Evolutionary conservation across 1,140 invertebrate genomes (phyloP).

Genomic region (Nylanderia fulva): DNA sequence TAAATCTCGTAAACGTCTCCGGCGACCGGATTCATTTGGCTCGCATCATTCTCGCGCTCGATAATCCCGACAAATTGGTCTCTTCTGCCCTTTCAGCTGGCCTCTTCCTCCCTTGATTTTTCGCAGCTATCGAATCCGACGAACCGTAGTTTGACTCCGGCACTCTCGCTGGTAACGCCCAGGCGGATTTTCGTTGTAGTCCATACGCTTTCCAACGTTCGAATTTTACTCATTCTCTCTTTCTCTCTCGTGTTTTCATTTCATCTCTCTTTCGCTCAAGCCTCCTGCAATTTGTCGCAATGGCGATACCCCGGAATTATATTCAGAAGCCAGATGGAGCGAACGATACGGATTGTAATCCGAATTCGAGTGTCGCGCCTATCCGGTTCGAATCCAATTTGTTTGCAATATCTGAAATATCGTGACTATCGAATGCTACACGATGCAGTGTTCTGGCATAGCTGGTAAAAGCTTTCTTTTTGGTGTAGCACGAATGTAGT

Average conservation of each 20-base stretch:
- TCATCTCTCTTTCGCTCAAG: conserved; percentile 6
- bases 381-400: conserved; percentile 61
- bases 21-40: conserved; percentile 44
- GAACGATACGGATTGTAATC: conserved; percentile 68
- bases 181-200: conserved; percentile 44
- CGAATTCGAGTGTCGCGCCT: conserved; percentile 63
- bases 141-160: conserved; percentile 35
- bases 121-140: conserved; percentile 45
- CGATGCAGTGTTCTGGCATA: conserved; percentile 37
- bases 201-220: conserved; percentile 38
- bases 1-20: conserved; percentile 72
- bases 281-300: conserved; percentile 38
- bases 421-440: conserved; percentile 58
- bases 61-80: conserved; percentile 75
- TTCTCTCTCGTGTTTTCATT: conserved; percentile 67
- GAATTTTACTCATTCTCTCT: conserved; percentile 54
- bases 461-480: conserved; percentile 61
- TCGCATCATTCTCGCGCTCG: conserved; percentile 54
- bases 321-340: conserved; percentile 63
- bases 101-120: conserved; percentile 45
- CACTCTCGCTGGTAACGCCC: conserved; percentile 32
- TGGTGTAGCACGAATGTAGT: conserved; percentile 26
- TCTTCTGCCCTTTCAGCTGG: conserved; percentile 53
- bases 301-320: conserved; percentile 58
- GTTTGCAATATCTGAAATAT: conserved; percentile 64